Base-by-base conservation (phyloP, 2,888 invertebrate species). In the Xylocampa areola region DNA sequence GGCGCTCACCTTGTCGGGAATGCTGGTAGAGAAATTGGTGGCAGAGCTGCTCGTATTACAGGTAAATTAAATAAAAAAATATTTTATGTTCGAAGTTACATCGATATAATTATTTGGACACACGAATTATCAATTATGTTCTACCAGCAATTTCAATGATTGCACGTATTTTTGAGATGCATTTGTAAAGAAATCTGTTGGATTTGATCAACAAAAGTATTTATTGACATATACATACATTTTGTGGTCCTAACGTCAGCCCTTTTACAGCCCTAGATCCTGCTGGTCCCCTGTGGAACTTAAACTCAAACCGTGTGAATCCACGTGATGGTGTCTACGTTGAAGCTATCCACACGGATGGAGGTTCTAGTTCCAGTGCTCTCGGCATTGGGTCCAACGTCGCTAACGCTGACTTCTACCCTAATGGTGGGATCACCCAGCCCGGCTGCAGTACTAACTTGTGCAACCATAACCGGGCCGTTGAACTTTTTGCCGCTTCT, bases 351-450 rank as follows among this genome's bases (percentile, higher is more conserved):
- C 90, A 91, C 50, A 95, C 95, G 27, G 73, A 80, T 19, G 76
- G 79, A 2, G 73, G 68, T 68, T 76, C 59, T n/a, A 52, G 59
- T 4, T 13, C 60, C 77, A 89, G 17, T 68, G 95, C 79, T 85
- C 92, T 73, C 80, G 95, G 67, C 82, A 94, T 87, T 8, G 91
- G 92, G 0, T 72, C 81, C 0, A 75, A 87, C 2, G 81, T 95
- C 2, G 95, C 92, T 0, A 86, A 94, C 54, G 94, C 84, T 5
- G 95, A 95, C 77, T 95, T 95, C 81, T 95, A 92, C 87, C 94
- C 94, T n/a, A 95, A 95, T 61, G 89, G 92, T 33, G 95, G 95
- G 2, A 77, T 45, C 21, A 70, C 69, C 10, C 88, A 89, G 52
- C 87, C 89, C 2, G 87, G 84, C 0, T 89, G 88, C 37, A 5